Base-by-base conservation (phyloP, 2,888 invertebrate genomes). In the Xanthia togata region DNA sequence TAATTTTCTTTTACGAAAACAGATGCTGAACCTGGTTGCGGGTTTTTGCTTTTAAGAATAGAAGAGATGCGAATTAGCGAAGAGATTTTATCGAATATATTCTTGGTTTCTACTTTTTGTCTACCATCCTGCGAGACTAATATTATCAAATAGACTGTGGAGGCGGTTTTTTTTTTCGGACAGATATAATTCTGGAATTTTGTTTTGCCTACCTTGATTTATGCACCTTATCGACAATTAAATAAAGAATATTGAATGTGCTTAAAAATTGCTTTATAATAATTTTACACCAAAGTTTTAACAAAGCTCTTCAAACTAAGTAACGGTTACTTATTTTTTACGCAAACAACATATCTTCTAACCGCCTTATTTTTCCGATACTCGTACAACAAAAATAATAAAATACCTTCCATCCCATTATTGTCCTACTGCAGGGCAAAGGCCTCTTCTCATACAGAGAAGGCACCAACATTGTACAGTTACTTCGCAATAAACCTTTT, bases 11-110 rank as follows among this genome's bases (percentile, higher is more conserved):
- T 72, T 53, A 47, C 38, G 1, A 17, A 64, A 69, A 20, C 14
- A 14, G 4, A 23, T 17, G 2, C 8, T n/a, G 47, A 47, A 23
- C 23, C 53, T 53, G 3, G 31, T 31, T 38, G 23, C 31, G 14
- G 9, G 17, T 38, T 72, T 72, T 69, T 59, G 9, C 9, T 71
- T 60, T 64, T 50, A 41, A 72, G 20, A 35, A 53, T 69, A 9
- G 20, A 44, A 47, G 12, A n/a, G 8, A 35, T 20, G n/a, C 1
- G 3, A 41, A 41, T 62, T 47, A 20, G 41, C 4, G 9, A n/a
- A 55, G 23, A 41, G 17, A 23, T 64, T 60, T n/a, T 38, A 35
- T 44, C 5, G 44, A 55, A 44, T 62, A 26, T 60, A 47, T 62
- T 47, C n/a, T 50, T 53, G 11, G 11, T 63, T 57, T 55, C 12